A percentile compares a stretch with the other conserved stretches of the same genome.
Evolutionary conservation across 2,888 invertebrate genomes (phyloP).

Genomic region (Eupithecia dodoneata): DNA sequence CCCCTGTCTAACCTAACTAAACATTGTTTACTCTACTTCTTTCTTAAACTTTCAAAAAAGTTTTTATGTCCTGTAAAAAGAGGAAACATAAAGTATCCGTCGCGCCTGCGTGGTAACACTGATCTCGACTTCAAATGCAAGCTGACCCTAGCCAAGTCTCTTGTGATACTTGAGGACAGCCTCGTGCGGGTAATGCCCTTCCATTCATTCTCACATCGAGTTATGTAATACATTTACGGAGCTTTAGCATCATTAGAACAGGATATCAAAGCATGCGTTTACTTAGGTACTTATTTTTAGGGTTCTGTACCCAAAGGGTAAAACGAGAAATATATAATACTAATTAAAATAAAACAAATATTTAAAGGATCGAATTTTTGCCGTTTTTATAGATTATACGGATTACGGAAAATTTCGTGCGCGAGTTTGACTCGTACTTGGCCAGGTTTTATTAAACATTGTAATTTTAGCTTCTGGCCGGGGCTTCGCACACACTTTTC

Average conservation of each 20-base stretch:
- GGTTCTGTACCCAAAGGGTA: too few relatives aligned
- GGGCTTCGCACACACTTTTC: too few relatives aligned
- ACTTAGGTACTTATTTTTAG: too few relatives aligned
- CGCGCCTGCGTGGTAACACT: conserved; percentile 28
- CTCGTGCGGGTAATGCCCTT: conserved; percentile 3
- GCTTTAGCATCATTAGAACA: background rate
- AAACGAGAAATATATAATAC: too few relatives aligned
- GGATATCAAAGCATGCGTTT: background rate
- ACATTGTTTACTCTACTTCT: background rate
- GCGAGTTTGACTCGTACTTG: too few relatives aligned
- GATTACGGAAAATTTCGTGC: too few relatives aligned
- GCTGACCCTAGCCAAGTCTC: conserved; percentile 19
- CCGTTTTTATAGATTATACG: too few relatives aligned
- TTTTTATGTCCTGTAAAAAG: background rate
- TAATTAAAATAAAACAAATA: too few relatives aligned
- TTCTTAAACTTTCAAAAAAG: background rate
- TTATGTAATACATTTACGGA: background rate
- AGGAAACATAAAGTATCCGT: background rate
- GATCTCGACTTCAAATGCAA: conserved; percentile 19
- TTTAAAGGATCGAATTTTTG: too few relatives aligned
- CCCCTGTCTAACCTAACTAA: too few relatives aligned
- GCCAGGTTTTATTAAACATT: too few relatives aligned
- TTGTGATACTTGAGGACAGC: conserved; percentile 7
- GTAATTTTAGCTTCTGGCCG: too few relatives aligned
- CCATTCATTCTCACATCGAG: background rate